Conservation (phyloP, 2,113 vertebrate species). For the Nanger granti region DNA sequence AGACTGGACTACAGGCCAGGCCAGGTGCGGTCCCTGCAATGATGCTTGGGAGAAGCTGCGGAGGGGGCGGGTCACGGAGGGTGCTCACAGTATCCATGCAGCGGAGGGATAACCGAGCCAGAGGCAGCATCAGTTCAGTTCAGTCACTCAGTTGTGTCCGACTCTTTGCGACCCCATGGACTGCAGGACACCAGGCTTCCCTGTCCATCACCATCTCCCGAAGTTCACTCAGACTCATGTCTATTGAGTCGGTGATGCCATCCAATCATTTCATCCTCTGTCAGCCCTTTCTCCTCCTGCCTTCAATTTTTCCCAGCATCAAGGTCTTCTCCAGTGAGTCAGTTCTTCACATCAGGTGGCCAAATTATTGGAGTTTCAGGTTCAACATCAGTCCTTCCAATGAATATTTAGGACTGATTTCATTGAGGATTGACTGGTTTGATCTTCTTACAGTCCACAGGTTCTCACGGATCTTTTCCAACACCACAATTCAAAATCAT, state of each 20-base stretch:
- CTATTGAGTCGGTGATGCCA: background rate
- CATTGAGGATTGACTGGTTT: background rate
- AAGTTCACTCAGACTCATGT: background rate
- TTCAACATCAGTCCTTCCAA: background rate
- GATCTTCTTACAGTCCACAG: background rate
- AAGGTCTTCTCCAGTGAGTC: background rate
- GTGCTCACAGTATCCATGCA: accelerated
- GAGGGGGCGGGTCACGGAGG: accelerated
- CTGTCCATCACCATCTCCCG: background rate
- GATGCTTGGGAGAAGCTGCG: accelerated
- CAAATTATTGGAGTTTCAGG: background rate
- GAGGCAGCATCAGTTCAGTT: background rate
- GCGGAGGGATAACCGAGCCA: accelerated
- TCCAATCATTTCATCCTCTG: background rate
- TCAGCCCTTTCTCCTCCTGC: background rate
- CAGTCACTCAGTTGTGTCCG: accelerated
- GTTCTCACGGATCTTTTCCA: background rate
- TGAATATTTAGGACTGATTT: background rate
- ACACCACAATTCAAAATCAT: background rate
- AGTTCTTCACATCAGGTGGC: background rate
- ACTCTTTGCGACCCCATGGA: background rate
- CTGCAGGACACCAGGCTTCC: background rate
- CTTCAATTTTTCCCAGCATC: background rate
- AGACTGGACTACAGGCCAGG: background rate
- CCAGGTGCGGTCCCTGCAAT: accelerated